A percentile compares a stretch with the other conserved stretches of the same genome.
phyloP scores from a whole-genome alignment of 2,113 vertebrate species.

The Potamarius usumacintae region DNA sequence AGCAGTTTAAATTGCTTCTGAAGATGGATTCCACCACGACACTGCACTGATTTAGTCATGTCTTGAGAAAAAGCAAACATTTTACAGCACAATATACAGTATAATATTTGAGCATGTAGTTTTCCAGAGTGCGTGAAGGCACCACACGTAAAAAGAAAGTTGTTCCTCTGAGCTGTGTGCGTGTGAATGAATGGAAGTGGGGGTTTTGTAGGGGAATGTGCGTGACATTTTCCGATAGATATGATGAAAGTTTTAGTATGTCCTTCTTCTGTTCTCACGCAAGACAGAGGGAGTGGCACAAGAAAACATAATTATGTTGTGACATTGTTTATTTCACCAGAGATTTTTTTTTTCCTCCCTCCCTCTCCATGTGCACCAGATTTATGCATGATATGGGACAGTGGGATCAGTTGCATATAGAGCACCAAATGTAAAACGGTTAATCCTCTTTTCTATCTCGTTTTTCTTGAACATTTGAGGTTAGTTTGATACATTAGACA shows the following conservation, averaged over 20 bases:
- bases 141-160: background rate
- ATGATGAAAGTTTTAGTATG: background rate
- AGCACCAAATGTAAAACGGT: background rate
- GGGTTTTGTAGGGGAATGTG: background rate
- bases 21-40: background rate
- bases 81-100: background rate
- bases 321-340: background rate
- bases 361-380: background rate
- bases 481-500: background rate
- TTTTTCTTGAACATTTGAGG: background rate
- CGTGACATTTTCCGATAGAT: background rate
- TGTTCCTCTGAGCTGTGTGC: background rate
- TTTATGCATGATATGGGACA: background rate
- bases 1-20: background rate
- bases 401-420: background rate
- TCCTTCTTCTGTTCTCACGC: conserved; percentile 11
- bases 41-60: background rate
- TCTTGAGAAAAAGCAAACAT: background rate
- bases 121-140: background rate
- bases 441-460: background rate
- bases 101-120: background rate
- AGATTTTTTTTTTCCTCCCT: background rate
- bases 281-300: background rate
- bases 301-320: background rate
- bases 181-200: conserved; percentile 1